A percentile compares a stretch with the other conserved stretches of the same genome.
These are phyloP conservation scores for Apis mellifera DNA, from an alignment of 1,140 invertebrate genomes.

Conservation along the genomic window DNA sequence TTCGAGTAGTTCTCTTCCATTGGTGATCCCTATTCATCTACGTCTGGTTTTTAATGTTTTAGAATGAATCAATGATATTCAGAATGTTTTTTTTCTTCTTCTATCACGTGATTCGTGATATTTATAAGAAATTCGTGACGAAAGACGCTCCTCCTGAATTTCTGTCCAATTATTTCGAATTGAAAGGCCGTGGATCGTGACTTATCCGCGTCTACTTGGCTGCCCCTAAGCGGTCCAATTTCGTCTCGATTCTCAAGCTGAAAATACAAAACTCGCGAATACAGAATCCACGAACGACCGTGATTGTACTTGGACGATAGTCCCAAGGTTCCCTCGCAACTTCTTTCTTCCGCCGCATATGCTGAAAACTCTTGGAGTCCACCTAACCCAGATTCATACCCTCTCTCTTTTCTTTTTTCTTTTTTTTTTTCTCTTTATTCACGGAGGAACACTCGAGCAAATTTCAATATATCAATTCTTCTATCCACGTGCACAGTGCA, in stretches of 20 bases:
- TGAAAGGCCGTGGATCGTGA: neutral
- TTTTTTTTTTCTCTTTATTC: neutral
- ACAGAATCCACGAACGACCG: neutral
- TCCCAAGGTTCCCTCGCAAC: neutral
- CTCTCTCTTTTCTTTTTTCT: no score
- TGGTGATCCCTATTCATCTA: no score
- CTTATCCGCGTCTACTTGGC: constrained; percentile 4
- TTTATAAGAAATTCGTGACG: no score
- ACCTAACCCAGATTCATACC: constrained; percentile 16
- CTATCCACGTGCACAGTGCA: no score
- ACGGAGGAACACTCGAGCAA: neutral
- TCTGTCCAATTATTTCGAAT: no score
- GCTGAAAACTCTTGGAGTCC: neutral
- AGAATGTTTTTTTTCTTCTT: no score
- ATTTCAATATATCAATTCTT: neutral
- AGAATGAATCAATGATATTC: no score
- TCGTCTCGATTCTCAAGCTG: neutral
- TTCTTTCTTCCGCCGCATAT: neutral
- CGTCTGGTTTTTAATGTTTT: no score
- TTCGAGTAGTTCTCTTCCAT: no score
- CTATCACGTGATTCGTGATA: no score
- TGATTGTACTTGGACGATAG: constrained; percentile 6
- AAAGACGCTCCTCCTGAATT: no score
- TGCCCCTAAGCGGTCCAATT: neutral
- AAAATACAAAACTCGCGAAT: neutral